Evolutionary conservation across 2,113 vertebrate genomes (phyloP).

Genomic region (Rhipidura dahli): DNA sequence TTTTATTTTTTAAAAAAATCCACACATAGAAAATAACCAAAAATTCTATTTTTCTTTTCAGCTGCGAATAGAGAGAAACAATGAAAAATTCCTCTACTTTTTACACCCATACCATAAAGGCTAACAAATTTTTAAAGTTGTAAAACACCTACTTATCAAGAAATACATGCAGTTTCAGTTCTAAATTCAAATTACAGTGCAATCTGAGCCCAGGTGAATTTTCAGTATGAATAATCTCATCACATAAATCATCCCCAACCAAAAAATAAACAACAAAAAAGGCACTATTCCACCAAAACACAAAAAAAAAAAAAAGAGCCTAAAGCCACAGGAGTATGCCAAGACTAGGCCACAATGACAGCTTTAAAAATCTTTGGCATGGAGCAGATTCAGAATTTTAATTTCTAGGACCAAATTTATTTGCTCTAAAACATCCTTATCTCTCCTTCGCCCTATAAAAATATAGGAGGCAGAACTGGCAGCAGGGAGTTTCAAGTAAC

Average conservation of each 20-base stretch:
- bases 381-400: background rate
- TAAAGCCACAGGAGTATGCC: background rate
- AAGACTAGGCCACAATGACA: background rate
- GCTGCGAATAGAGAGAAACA: background rate
- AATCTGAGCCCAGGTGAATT: background rate
- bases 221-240: background rate
- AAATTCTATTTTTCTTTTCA: background rate
- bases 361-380: background rate
- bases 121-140: background rate
- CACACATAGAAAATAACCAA: background rate
- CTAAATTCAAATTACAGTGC: background rate
- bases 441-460: background rate
- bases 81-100: fast-evolving
- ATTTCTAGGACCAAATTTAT: background rate
- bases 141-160: background rate
- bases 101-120: background rate
- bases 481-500: background rate
- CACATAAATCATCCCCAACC: background rate
- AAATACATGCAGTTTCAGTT: background rate
- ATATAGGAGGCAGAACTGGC: background rate
- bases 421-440: background rate
- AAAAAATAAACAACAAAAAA: background rate
- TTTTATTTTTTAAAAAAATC: background rate
- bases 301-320: background rate
- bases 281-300: background rate